Conservation (phyloP, 1,140 invertebrate species). For the Gyrodactylus salaris region DNA sequence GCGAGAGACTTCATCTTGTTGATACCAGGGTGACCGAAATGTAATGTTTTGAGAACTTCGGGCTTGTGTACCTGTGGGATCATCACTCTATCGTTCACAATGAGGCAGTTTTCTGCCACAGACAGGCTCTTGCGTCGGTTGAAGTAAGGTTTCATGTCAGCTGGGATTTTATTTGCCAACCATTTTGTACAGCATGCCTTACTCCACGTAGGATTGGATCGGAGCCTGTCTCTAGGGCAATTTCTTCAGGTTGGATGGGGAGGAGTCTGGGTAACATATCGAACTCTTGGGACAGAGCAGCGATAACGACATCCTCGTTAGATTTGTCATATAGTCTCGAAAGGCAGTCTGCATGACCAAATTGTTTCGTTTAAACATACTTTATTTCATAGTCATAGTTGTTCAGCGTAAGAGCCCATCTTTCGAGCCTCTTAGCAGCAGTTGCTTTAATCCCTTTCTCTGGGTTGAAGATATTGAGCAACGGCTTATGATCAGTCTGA, state of each 20-base stretch:
- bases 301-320: conserved; percentile 2
- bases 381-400: conserved; percentile 15
- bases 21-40: conserved; percentile 18
- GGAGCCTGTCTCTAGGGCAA: neutral
- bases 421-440: conserved; percentile 13
- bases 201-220: neutral
- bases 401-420: conserved; percentile 15
- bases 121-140: neutral
- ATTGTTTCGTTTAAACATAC: conserved; percentile 11
- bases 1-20: conserved; percentile 19
- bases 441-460: conserved; percentile 11
- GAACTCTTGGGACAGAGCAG: neutral
- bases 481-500: conserved; percentile 17
- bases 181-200: neutral
- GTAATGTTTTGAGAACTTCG: conserved; percentile 15
- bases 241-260: neutral
- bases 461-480: conserved; percentile 13
- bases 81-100: conserved; percentile 9
- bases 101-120: conserved; percentile 4
- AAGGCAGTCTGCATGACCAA: conserved; percentile 13
- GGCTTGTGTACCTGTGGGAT: conserved; percentile 12
- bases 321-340: conserved; percentile 10
- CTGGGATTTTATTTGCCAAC: neutral
- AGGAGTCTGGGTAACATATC: too few relatives aligned
- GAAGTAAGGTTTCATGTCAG: neutral